Percentiles rank a stretch among this genome's conserved stretches.
Evolutionary conservation across 2,113 vertebrate species (phyloP).

Genomic region (Pedetes capensis): DNA sequence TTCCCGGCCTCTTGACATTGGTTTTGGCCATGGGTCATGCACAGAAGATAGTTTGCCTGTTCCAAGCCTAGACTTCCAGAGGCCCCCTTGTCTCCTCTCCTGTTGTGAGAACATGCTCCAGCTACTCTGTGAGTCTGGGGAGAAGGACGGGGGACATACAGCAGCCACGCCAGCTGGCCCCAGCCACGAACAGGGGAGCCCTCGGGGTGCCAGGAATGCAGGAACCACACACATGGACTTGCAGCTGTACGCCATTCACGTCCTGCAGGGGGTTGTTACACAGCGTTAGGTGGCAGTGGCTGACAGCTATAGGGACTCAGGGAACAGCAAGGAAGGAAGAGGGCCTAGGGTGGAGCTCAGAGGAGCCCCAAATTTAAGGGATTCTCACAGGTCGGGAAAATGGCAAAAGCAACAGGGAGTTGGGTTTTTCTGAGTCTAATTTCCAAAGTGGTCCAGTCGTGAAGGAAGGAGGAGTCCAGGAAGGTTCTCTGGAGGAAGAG

Average conservation of each 20-base stretch:
- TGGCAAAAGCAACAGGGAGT: too few species aligned
- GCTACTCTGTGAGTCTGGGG: background rate
- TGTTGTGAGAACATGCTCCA: background rate
- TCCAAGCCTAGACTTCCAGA: fast-evolving
- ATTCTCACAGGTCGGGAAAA: background rate
- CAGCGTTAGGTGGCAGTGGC: background rate
- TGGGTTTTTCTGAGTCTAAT: too few species aligned
- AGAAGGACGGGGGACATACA: fast-evolving
- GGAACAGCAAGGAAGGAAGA: background rate
- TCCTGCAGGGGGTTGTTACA: background rate
- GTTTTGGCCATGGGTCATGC: background rate
- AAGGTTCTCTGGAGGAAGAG: background rate
- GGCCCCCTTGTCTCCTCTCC: fast-evolving
- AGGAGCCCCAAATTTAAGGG: background rate
- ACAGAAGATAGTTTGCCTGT: background rate
- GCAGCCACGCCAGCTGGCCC: background rate
- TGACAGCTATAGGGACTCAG: too few species aligned
- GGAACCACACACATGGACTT: fast-evolving
- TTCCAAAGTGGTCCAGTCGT: too few species aligned
- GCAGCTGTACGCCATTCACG: background rate
- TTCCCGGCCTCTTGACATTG: background rate
- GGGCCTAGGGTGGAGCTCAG: background rate
- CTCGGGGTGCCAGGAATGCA: background rate
- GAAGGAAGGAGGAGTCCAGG: background rate
- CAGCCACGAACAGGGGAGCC: background rate